A percentile compares a stretch with the other conserved stretches of the same genome.
These are phyloP conservation scores for Periplaneta americana DNA, from an alignment of 1,140 invertebrate genomes.

Conservation along the genomic window DNA sequence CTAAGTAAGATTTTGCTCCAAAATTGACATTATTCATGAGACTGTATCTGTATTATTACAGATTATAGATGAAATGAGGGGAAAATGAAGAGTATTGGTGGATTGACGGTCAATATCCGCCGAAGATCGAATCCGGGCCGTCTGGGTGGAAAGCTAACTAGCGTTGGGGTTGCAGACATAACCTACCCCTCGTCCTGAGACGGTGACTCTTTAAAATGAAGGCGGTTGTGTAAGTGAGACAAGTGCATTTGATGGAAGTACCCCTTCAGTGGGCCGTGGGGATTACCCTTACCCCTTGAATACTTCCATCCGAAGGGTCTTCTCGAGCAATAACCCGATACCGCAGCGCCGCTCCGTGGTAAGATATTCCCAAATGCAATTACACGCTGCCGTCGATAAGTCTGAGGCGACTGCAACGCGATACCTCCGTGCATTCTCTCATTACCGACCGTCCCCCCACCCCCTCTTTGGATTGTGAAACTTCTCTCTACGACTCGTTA, in stretches of 20 bases:
- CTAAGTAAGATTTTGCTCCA: too few relatives aligned
- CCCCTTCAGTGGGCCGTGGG: neutral
- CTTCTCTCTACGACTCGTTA: neutral
- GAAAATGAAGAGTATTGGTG: too few relatives aligned
- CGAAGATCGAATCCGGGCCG: too few relatives aligned
- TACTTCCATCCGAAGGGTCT: neutral
- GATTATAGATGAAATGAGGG: too few relatives aligned
- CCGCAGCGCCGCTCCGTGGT: neutral
- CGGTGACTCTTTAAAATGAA: neutral
- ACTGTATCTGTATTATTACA: too few relatives aligned
- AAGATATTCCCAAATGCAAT: constrained; percentile 11
- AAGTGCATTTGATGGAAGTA: neutral
- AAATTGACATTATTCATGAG: too few relatives aligned
- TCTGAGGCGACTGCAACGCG: neutral
- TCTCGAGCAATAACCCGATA: neutral
- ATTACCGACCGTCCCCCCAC: neutral
- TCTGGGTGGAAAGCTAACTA: too few relatives aligned
- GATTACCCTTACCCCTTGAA: neutral
- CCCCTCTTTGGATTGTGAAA: neutral
- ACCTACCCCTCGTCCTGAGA: too few relatives aligned
- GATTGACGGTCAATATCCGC: too few relatives aligned
- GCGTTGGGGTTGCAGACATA: too few relatives aligned
- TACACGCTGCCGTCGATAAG: neutral
- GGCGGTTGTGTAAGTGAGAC: neutral
- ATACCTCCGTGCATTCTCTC: neutral